Evolutionary conservation across 1,140 invertebrate species (phyloP).

Genomic region (Sycobia sp.): DNA sequence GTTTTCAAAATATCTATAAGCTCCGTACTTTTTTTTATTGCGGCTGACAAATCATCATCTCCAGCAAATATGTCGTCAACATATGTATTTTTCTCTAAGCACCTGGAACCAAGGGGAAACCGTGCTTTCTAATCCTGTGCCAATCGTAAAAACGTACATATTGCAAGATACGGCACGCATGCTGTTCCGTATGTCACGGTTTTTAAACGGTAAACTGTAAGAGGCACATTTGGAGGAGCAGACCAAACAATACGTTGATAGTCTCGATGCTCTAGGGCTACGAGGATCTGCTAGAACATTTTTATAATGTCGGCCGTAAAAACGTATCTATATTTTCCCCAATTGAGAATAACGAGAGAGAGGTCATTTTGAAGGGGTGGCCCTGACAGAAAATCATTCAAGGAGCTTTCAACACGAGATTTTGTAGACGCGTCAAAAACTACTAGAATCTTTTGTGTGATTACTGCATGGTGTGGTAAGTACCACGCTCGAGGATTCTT

Average conservation of each 20-base stretch:
- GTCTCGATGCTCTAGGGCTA: slow-evolving; percentile 34
- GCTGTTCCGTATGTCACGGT: slow-evolving; percentile 15
- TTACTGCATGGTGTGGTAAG: slow-evolving; percentile 25
- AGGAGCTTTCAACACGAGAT: background rate
- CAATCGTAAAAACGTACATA: slow-evolving; percentile 3
- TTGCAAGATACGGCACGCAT: slow-evolving; percentile 13
- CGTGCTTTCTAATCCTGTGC: slow-evolving; percentile 11
- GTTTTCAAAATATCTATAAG: background rate
- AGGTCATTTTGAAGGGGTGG: no score
- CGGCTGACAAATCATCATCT: no score
- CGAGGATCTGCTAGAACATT: slow-evolving; percentile 42
- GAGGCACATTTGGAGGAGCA: background rate
- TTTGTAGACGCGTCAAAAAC: slow-evolving; percentile 18
- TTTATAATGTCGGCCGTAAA: no score
- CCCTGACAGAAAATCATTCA: slow-evolving; percentile 1
- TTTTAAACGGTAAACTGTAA: background rate
- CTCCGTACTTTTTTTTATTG: background rate
- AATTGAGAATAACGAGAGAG: background rate
- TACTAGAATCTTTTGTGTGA: slow-evolving; percentile 8
- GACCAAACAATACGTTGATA: slow-evolving; percentile 44
- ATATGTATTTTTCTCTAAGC: no score
- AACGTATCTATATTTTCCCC: slow-evolving; percentile 3
- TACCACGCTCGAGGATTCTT: slow-evolving; percentile 13
- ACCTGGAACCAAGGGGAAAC: slow-evolving; percentile 4
- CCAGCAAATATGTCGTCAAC: no score